phyloP scores from a whole-genome alignment of 2,113 vertebrate species.

The Ptilorrhoa leucosticta region DNA sequence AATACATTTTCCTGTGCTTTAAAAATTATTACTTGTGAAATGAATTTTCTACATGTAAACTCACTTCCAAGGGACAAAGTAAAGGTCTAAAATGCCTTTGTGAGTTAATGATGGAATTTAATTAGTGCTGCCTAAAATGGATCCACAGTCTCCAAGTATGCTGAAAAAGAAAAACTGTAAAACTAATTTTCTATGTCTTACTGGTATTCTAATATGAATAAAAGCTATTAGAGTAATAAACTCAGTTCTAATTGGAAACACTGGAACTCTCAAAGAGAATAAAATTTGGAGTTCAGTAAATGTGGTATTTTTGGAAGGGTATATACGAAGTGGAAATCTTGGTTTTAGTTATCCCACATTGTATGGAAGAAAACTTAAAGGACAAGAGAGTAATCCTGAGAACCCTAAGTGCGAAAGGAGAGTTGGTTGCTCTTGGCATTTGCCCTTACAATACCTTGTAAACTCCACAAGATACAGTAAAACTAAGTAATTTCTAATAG shows the following conservation, averaged over 20 bases:
- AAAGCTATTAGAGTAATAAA: conserved; percentile 19
- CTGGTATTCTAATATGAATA: background rate
- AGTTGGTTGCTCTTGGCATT: background rate
- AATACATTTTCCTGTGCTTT: background rate
- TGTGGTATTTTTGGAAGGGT: background rate
- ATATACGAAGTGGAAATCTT: background rate
- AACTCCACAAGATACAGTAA: background rate
- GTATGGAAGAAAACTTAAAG: background rate
- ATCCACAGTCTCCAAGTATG: background rate
- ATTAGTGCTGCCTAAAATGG: background rate
- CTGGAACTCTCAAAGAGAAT: background rate
- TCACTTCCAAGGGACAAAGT: conserved; percentile 9
- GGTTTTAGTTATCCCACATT: background rate
- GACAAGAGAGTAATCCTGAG: background rate
- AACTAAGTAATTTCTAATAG: background rate
- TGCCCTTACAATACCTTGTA: background rate
- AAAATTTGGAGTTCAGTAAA: background rate
- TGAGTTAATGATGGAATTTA: conserved; percentile 1
- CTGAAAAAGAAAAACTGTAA: background rate
- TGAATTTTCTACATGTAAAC: background rate
- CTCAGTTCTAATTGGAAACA: conserved; percentile 7
- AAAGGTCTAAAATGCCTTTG: conserved; percentile 8
- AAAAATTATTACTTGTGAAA: conserved; percentile 13
- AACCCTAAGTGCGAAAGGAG: background rate
- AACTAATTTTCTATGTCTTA: conserved; percentile 7